phyloP scores from a whole-genome alignment of 2,888 invertebrate genomes.

The Leptarthrus brevirostris region DNA sequence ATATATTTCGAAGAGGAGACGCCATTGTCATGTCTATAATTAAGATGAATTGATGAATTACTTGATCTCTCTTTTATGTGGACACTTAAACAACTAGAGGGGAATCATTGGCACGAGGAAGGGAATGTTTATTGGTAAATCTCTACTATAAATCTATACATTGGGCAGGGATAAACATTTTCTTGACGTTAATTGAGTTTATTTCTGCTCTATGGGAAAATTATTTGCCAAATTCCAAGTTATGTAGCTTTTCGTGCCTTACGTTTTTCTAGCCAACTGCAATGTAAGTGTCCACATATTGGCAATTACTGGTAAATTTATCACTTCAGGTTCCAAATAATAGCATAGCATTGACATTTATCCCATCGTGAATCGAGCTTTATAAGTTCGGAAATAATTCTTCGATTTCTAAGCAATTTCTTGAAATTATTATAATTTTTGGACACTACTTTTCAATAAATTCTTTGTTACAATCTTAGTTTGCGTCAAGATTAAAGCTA shows the following conservation, averaged over 20 bases:
- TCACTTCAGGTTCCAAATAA: too few species aligned
- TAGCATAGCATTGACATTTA: too few species aligned
- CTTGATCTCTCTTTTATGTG: slow-evolving; percentile 5
- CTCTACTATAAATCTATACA: slow-evolving; percentile 27
- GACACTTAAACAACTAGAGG: too few species aligned
- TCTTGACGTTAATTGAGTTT: slow-evolving; percentile 40
- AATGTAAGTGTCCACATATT: background rate
- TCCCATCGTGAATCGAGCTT: too few species aligned
- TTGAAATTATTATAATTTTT: too few species aligned
- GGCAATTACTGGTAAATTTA: too few species aligned
- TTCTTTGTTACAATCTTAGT: too few species aligned
- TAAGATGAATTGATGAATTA: slow-evolving; percentile 31
- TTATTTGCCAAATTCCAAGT: slow-evolving; percentile 16
- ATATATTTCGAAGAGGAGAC: background rate
- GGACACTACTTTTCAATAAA: too few species aligned
- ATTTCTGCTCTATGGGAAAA: slow-evolving; percentile 15
- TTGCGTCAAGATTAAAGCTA: too few species aligned
- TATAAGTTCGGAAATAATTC: too few species aligned
- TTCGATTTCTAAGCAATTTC: too few species aligned
- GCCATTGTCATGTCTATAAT: slow-evolving; percentile 20
- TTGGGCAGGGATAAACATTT: slow-evolving; percentile 18
- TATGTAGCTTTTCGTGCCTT: background rate
- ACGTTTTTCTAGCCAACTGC: background rate
- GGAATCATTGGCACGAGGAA: background rate
- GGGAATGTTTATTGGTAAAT: slow-evolving; percentile 8